These are phyloP conservation scores for Proisotoma minuta DNA, from an alignment of 2,888 invertebrate genomes.

Conservation along the genomic window DNA sequence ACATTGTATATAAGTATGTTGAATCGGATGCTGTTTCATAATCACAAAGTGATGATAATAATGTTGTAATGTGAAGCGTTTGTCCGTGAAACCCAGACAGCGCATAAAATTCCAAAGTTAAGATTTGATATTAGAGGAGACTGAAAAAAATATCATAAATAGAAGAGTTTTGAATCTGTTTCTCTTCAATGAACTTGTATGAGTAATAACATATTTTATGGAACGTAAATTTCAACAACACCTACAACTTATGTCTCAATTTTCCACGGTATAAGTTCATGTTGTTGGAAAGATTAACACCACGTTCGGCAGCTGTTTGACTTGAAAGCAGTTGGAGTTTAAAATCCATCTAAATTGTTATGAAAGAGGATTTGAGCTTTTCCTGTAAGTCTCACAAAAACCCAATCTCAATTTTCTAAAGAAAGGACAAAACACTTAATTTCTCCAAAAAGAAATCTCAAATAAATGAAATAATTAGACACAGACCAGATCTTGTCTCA, in stretches of 20 bases:
- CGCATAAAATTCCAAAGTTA: constrained; percentile 1
- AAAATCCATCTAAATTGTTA: too few relatives aligned
- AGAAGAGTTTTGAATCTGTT: constrained; percentile 1
- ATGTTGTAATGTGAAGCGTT: constrained; percentile 36
- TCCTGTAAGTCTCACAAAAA: neutral
- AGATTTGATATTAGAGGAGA: neutral
- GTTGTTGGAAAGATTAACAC: constrained; percentile 9
- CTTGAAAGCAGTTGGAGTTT: neutral
- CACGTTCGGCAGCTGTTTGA: constrained; percentile 25
- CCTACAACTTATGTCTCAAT: constrained; percentile 22
- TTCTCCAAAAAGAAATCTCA: neutral
- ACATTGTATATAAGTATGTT: neutral
- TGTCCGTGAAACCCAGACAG: constrained; percentile 23
- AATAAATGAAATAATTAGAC: neutral
- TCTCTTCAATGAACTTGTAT: constrained; percentile 9
- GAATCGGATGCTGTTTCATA: neutral
- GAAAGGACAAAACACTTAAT: neutral
- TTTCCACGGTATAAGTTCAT: constrained; percentile 23
- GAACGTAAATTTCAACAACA: constrained; percentile 30
- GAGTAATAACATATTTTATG: constrained; percentile 16
- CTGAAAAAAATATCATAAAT: neutral
- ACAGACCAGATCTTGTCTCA: neutral
- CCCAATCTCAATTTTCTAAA: neutral
- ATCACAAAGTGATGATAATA: constrained; percentile 40
- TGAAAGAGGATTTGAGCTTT: too few relatives aligned